Percentiles rank a stretch among this genome's conserved stretches.
phyloP scores from a whole-genome alignment of 2,888 invertebrate genomes.

The Ophion slaviceki region DNA sequence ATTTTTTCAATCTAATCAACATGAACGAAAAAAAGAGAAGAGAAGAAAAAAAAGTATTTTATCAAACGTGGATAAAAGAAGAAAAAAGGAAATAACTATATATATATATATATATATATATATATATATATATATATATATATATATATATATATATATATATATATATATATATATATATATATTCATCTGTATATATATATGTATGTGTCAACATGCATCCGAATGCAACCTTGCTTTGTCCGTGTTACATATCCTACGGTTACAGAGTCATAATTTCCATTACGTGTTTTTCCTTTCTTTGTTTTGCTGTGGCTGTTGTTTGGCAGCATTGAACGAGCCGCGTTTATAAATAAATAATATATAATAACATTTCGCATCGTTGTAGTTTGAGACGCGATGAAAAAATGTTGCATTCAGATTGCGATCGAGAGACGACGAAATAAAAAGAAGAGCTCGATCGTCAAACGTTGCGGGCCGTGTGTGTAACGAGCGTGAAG shows the following conservation, averaged over 20 bases:
- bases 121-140: conserved; percentile 69
- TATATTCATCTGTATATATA: conserved; percentile 67
- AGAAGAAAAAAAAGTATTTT: conserved; percentile 35
- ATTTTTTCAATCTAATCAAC: conserved; percentile 46
- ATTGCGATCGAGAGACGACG: conserved; percentile 44
- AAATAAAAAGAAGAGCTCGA: conserved; percentile 29
- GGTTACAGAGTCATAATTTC: conserved; percentile 46
- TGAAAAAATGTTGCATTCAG: conserved; percentile 78
- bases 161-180: conserved; percentile 68
- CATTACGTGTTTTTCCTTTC: neutral
- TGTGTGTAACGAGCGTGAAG: neutral
- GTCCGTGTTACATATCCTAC: conserved; percentile 56
- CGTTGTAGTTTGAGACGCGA: conserved; percentile 67
- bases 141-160: conserved; percentile 46
- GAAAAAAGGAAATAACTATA: conserved; percentile 56
- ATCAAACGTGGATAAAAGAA: conserved; percentile 50
- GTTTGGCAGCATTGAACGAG: conserved; percentile 35
- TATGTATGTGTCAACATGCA: conserved; percentile 68
- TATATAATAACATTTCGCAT: conserved; percentile 32
- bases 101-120: conserved; percentile 59
- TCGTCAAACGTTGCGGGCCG: conserved; percentile 48
- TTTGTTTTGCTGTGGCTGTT: conserved; percentile 20
- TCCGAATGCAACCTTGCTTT: conserved; percentile 75
- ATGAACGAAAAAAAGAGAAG: conserved; percentile 33
- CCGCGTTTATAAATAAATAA: conserved; percentile 44